These are phyloP conservation scores for Rhinolophus sinicus DNA, from an alignment of 2,113 vertebrate species.

Conservation along the genomic window DNA sequence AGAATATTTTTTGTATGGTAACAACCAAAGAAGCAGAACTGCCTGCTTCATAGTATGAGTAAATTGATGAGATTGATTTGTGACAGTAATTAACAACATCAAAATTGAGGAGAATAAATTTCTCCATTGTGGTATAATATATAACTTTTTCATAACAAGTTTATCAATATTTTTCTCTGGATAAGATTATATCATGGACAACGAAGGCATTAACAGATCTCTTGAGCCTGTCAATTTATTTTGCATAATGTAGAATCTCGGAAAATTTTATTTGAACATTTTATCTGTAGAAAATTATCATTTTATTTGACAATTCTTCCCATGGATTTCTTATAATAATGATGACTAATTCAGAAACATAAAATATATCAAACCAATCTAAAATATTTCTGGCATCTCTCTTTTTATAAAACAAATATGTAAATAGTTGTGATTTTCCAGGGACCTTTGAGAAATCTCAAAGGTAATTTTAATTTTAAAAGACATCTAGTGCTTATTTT, in stretches of 20 bases:
- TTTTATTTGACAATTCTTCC: background rate
- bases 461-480: background rate
- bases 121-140: background rate
- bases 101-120: background rate
- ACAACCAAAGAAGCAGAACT: background rate
- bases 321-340: background rate
- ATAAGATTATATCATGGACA: background rate
- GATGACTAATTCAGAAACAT: conserved; percentile 10
- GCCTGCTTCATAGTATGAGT: background rate
- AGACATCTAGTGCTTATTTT: background rate
- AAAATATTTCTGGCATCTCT: conserved; percentile 23
- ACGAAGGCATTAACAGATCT: background rate
- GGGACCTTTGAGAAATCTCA: background rate
- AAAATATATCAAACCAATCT: background rate
- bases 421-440: background rate
- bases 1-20: background rate
- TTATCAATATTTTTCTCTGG: background rate
- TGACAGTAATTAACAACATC: background rate
- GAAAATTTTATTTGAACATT: conserved; percentile 20
- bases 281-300: background rate
- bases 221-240: background rate
- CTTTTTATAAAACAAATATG: background rate
- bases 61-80: background rate
- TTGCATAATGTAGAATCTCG: background rate
- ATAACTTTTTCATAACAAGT: background rate